A percentile compares a stretch with the other conserved stretches of the same genome.
phyloP scores from a whole-genome alignment of 2,113 vertebrate genomes.

The Tonatia bakeri region DNA sequence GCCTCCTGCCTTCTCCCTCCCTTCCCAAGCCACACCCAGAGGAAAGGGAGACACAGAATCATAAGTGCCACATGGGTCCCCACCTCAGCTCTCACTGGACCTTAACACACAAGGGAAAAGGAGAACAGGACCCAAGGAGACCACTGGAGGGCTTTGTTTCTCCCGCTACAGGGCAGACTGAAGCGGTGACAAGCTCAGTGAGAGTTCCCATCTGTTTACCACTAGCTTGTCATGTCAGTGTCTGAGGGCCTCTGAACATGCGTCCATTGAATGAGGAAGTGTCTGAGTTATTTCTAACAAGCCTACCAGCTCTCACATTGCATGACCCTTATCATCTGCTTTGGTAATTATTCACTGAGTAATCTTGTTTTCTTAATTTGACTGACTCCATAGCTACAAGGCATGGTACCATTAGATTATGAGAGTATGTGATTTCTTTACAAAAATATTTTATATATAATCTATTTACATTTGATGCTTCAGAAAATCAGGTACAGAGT shows the following conservation, averaged over 20 bases:
- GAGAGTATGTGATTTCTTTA: not conserved
- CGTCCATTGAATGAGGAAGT: not conserved
- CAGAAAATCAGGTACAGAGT: not conserved
- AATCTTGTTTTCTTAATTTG: not conserved
- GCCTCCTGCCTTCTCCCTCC: not conserved
- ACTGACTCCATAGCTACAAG: not conserved
- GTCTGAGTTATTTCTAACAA: not conserved
- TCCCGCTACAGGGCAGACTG: not conserved
- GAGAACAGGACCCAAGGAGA: not conserved
- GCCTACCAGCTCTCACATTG: not conserved
- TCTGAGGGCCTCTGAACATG: not conserved
- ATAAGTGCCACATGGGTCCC: not conserved
- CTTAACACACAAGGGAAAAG: not conserved
- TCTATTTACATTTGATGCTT: not conserved
- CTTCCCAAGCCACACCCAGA: not conserved
- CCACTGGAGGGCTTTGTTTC: not conserved
- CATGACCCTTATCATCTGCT: not conserved
- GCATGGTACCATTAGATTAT: not conserved
- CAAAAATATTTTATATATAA: not conserved
- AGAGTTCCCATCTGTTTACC: not conserved
- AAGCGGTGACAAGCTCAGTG: not conserved
- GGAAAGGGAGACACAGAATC: not conserved
- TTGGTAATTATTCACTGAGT: not conserved
- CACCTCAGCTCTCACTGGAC: not conserved
- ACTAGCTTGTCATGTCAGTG: rapidly evolving